phyloP scores from a whole-genome alignment of 2,113 vertebrate species.

The Myrmecobius fasciatus region DNA sequence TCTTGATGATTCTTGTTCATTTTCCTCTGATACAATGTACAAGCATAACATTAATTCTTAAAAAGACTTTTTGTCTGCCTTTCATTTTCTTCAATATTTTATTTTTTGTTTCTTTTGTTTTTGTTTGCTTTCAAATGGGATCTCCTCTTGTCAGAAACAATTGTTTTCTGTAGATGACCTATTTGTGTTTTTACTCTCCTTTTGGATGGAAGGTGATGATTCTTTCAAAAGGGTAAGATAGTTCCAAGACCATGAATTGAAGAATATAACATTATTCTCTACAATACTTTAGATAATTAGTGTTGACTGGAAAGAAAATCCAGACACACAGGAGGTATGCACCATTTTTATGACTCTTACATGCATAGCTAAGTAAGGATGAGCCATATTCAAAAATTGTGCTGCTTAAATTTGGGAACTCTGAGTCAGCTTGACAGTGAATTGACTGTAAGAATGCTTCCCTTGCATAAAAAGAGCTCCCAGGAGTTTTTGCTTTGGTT shows the following conservation, averaged over 20 bases:
- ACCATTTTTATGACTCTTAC: constrained; percentile 18
- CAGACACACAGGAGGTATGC: neutral
- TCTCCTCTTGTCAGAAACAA: constrained; percentile 18
- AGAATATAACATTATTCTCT: neutral
- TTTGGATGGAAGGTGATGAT: constrained; percentile 16
- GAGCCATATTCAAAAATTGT: constrained; percentile 50
- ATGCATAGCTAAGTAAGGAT: neutral
- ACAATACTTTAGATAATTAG: constrained; percentile 34
- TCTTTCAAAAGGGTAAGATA: neutral
- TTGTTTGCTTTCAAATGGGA: constrained; percentile 9
- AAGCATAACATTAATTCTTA: neutral
- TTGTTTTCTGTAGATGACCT: constrained; percentile 12
- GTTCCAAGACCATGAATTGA: neutral
- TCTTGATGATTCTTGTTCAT: constrained; percentile 29
- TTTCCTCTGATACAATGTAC: neutral
- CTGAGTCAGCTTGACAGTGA: constrained; percentile 54
- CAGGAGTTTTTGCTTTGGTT: constrained; percentile 56
- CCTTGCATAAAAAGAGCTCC: constrained; percentile 18
- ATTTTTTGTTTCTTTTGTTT: constrained; percentile 25
- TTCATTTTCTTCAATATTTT: constrained; percentile 20
- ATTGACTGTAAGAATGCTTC: constrained; percentile 39
- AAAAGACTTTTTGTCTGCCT: neutral
- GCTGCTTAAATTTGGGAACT: constrained; percentile 21
- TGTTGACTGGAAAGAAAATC: constrained; percentile 9
- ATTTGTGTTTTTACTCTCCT: neutral